Conservation (phyloP, 2,888 invertebrate species). For the Erebia epiphron region DNA sequence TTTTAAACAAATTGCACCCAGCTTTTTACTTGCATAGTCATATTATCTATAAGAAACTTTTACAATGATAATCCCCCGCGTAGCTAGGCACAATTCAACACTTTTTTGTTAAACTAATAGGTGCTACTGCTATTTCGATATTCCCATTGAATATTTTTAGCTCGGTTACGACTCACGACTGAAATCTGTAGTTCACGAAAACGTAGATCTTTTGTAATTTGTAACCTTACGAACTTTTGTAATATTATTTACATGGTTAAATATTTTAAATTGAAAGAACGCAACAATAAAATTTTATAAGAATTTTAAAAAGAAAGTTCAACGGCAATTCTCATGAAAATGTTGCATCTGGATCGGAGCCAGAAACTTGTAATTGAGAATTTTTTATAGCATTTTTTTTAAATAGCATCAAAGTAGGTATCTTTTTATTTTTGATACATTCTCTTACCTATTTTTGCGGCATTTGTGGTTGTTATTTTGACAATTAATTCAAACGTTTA, state of each 20-base stretch:
- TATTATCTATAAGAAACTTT: not conserved
- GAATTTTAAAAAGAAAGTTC: conserved; percentile 18
- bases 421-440: conserved; percentile 16
- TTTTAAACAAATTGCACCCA: conserved; percentile 4
- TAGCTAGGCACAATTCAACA: not conserved
- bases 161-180: not conserved
- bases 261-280: not conserved
- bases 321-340: conserved; percentile 37
- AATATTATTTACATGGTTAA: not conserved
- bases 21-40: not conserved
- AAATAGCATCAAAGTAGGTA: conserved; percentile 47
- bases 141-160: not conserved
- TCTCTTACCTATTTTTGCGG: not conserved
- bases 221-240: no score
- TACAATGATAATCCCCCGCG: conserved; percentile 23
- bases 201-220: no score
- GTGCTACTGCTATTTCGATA: not conserved
- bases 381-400: conserved; percentile 61
- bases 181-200: no score
- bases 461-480: not conserved
- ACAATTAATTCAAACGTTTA: not conserved
- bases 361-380: conserved; percentile 67
- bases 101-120: not conserved
- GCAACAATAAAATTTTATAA: not conserved
- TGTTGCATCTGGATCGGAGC: conserved; percentile 65